Evolutionary conservation across 1,140 invertebrate genomes (phyloP), one percentile per base, ranked within the genome.

Genomic region (roundworm (Caenorhabditis elegans)): DNA sequence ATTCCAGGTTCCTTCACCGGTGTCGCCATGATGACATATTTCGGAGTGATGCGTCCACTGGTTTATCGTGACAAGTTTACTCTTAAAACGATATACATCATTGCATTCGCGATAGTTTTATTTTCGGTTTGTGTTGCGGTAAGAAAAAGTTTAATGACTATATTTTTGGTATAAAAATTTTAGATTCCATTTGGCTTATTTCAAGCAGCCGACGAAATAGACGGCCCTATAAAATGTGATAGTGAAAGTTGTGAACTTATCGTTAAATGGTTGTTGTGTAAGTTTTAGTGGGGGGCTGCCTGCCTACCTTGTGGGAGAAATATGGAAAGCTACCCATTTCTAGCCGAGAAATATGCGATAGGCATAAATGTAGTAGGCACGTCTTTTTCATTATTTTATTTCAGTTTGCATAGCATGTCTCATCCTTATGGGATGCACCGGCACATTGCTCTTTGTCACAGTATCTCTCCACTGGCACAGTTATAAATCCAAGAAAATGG

Each of bases 401-500:
- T 70, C 19, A 70, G 60, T 39, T n/a, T 31, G 60, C 39, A 8
- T 70, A 1, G n/a, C 60, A 8, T 70, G 34, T 39, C 0, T 70
- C 0, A 70, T 70, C 13, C 60, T 70, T 0, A 39, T 70, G 8
- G 31, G 34, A 11, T 24, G 34, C 31, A 70, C 60, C 11, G 36
- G 19, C 17, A 70, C 34, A 43, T 13, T 70, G 1, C 1, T 70
- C 6, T 70, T 70, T 26, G 60, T 70, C 34, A 70, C 60, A 11
- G n/a, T 36, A 6, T 39, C 60, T 11, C 34, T 70, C 10, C 39
- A 70, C 22, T 70, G 60, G 60, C 60, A 39, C 34, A 70, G n/a
- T 22, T 70, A 70, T n/a, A 70, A 70, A 43, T 70, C 60, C 5
- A 70, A 43, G 19, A 70, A 70, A 70, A 70, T 70, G 60, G 60